Base-by-base conservation (phyloP, 2,888 invertebrate genomes). In the Brachyopa scutellaris region DNA sequence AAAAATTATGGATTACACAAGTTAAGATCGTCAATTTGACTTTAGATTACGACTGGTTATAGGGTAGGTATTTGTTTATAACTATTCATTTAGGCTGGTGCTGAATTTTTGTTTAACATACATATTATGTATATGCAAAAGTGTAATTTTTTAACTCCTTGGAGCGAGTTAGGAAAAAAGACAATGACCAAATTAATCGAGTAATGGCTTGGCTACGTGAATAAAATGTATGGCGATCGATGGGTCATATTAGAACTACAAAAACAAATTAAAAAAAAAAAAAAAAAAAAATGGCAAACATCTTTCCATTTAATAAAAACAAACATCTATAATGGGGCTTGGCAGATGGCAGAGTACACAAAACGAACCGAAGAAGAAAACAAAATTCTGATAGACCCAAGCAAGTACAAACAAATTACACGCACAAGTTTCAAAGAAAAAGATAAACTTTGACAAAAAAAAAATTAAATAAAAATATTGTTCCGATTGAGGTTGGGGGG, bases 161-260 rank as follows among this genome's bases (percentile, higher is more conserved):
- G 15, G 15, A 23, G 40, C 42, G 8, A 29, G 31, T 47, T 49
- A 55, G 59, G 53, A 47, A 42, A 21, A 47, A 36, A n/a, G n/a
- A n/a, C 23, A 53, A 61, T 78, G 69, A 49, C 49, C 59, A 7
- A 21, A 23, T 19, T 45, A 23, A 2, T 45, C 26, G 29, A 29
- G 40, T 73, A 73, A 66, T 73, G 55, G 66, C 64, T 73, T 26
- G 4, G 26, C n/a, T 23, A 62, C 62, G 53, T 79, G 61, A 74
- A 69, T 47, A 69, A 45, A 70, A 66, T 59, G 78, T 80, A 80
- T 80, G 80, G 80, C 80, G 76, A 80, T 76, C 80, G 80, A 69
- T 80, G 80, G 80, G 80, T 80, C 61, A 51, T 26, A 62, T 67
- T 55, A 61, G 53, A 79, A 40, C 61, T 61, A 67, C 19, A 29